Base-by-base conservation (phyloP, 37 sponge, comb jelly and placozoan genomes). In the Hormiphora californensis region DNA sequence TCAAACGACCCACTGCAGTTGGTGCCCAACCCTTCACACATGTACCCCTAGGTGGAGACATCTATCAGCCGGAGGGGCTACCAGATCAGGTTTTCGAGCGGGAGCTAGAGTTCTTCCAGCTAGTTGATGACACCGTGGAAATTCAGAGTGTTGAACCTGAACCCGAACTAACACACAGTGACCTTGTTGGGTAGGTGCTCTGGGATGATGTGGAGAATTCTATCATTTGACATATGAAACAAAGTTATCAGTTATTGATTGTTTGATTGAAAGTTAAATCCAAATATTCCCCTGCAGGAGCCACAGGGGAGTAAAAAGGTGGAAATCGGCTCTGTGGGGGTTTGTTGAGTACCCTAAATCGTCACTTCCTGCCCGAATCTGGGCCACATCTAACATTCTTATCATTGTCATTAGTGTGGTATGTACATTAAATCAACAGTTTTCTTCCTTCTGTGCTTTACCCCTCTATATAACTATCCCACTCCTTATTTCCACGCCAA, bases 11-110 rank as follows among this genome's bases (percentile, higher is more conserved):
- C n/a, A n/a, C n/a, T n/a, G n/a, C n/a, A n/a, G n/a, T n/a, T n/a
- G n/a, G n/a, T n/a, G n/a, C n/a, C n/a, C n/a, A n/a, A n/a, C n/a
- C n/a, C n/a, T n/a, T n/a, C n/a, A n/a, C n/a, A n/a, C n/a, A n/a
- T n/a, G n/a, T n/a, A n/a, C 30, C 37, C 37, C 7, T 17, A 65
- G 67, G 37, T 2, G 67, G 67, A 39, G 67, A 65, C 67, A 65
- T 65, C 7, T 65, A 65, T 38, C 67, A 65, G 36, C 67, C 67
- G 1, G 67, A 65, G 7, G 67, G 67, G 67, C 35, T 65, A 31
- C 67, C 67, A 1, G 67, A 65, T 38, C 4, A 15, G 5, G 67
- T 65, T 3, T 65, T 65, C 17, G 67, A 65, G 35, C 32, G 67
- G 30, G 67, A 65, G 37, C 37, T 65, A 32, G 67, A 27, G 5